These are phyloP conservation scores for Lasioglossum calceatum DNA, from an alignment of 2,888 invertebrate species.

Conservation along the genomic window DNA sequence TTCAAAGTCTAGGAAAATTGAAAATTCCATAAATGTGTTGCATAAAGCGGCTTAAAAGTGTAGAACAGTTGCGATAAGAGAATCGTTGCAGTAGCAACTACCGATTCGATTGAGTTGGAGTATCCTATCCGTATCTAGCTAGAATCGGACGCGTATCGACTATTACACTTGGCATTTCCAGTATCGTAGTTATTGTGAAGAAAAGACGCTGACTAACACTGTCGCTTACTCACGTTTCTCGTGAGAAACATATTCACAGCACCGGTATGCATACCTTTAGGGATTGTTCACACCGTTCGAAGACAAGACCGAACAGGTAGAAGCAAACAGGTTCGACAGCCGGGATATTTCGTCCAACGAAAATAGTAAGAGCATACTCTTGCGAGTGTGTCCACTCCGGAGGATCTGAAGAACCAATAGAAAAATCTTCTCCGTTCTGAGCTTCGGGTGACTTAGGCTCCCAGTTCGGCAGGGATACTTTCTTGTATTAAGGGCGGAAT, in stretches of 20 bases:
- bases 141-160: neutral
- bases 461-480: too few relatives aligned
- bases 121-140: neutral
- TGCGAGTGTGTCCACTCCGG: neutral
- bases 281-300: slow-evolving; percentile 15
- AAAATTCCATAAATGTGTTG: too few relatives aligned
- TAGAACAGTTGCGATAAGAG: too few relatives aligned
- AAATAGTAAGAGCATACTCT: slow-evolving; percentile 12
- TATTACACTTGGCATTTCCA: slow-evolving; percentile 14
- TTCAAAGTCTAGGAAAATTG: too few relatives aligned
- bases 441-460: neutral
- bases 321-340: slow-evolving; percentile 22
- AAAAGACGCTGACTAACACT: slow-evolving; percentile 58
- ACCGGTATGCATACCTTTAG: slow-evolving; percentile 52
- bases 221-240: slow-evolving; percentile 68
- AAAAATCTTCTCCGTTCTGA: neutral
- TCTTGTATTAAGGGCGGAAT: too few relatives aligned
- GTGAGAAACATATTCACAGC: slow-evolving; percentile 44
- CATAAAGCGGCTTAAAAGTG: too few relatives aligned
- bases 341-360: slow-evolving; percentile 28
- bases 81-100: neutral
- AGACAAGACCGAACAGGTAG: slow-evolving; percentile 2
- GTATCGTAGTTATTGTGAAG: slow-evolving; percentile 29
- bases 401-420: slow-evolving; percentile 10
- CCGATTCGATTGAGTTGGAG: neutral